Percentiles rank a stretch among this genome's conserved stretches.
Evolutionary conservation across 2,888 invertebrate species (phyloP).

Genomic region (Coleophora flavipennella): DNA sequence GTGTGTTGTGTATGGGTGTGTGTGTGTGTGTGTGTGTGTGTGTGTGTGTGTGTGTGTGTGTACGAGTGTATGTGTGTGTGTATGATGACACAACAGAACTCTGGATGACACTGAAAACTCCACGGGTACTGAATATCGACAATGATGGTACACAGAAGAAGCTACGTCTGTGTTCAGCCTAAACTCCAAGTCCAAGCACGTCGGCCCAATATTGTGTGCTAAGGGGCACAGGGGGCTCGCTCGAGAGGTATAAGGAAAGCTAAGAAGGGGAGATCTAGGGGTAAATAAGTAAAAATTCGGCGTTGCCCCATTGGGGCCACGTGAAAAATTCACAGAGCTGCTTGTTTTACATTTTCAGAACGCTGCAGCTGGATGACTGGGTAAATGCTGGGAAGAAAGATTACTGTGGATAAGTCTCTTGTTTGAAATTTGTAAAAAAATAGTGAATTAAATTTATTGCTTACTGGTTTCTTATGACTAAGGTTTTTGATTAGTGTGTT

Average conservation of each 20-base stretch:
- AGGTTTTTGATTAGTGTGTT: no score
- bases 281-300: slow-evolving; percentile 7
- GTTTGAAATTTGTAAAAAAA: no score
- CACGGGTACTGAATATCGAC: no score
- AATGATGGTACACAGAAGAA: no score
- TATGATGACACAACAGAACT: no score
- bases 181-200: neutral
- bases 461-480: no score
- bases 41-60: no score
- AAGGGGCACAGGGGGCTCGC: neutral
- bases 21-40: no score
- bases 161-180: neutral
- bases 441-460: no score
- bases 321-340: slow-evolving; percentile 15
- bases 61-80: no score
- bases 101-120: no score
- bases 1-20: no score
- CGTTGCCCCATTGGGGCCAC: neutral
- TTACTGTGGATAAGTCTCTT: slow-evolving; percentile 9
- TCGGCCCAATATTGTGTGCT: neutral
- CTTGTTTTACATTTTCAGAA: slow-evolving; percentile 27
- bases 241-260: neutral
- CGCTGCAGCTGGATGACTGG: slow-evolving; percentile 8
- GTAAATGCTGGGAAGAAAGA: slow-evolving; percentile 1
- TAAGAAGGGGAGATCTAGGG: neutral